Base-by-base conservation (phyloP, 23 tunicate genomes). In the Oikopleura albicans region DNA sequence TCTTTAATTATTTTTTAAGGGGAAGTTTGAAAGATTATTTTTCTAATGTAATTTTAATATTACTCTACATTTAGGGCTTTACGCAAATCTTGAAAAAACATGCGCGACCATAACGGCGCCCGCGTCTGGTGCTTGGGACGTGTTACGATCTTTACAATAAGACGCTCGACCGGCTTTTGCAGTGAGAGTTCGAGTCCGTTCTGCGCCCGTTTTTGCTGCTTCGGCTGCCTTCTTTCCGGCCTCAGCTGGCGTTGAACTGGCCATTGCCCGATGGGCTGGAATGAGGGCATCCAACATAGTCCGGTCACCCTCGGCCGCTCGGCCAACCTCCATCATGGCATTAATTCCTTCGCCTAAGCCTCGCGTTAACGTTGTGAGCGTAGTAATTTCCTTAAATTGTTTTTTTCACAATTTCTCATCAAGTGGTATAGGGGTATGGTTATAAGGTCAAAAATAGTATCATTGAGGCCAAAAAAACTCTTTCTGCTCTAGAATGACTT, bases 141-240 rank as follows among this genome's bases (percentile, higher is more conserved):
- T 88, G 36, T 90, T 84, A 41, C 85, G 84, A 0, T 85, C 85
- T 0, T 84, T 2, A 4, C 89, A 88, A 87, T 90, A 95, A 84
- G 96, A 88, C 0, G 99, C 99, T 76, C 99, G 41, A 40, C 99
- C 99, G 39, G 99, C 99, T 83, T 76, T 84, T 1, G 99, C 99
- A 84, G 86, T 84, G 90, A 95, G 88, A 31, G 36, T 83, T 22
- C 41, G 83, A 36, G 99, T 95, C 22, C 87, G 63, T 29, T 95
- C 86, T 31, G 99, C 90, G 0, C 91, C 99, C 33, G 76, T 76
- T 16, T 35, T 1, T 27, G 90, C 91, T 16, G 79, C 79, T 71
- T 71, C 31, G 28, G 79, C 33, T 2, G 37, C 79, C 2, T 71
- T 71, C 2, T 16, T 63, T 41, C 76, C 0, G 22, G 22, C 22